Base-by-base conservation (phyloP, 2,113 vertebrate species). In the Brienomyrus longianalis region DNA sequence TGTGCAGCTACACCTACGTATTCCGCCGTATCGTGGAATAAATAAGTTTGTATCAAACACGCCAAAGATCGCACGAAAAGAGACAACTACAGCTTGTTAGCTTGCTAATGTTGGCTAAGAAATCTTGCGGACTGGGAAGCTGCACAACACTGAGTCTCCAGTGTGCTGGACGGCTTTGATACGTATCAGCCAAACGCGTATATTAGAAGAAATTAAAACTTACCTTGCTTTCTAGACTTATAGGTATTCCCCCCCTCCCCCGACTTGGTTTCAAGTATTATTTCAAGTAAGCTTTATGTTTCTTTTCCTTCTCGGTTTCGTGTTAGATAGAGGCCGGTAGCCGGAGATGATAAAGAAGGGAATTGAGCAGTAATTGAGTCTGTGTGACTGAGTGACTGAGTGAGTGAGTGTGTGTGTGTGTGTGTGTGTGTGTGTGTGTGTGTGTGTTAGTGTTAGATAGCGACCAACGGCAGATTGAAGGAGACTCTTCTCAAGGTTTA, bases 401-500 rank as follows among this genome's bases (percentile, higher is more conserved):
- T 95, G 92, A 95, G 94, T 93, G 91, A 54, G 92, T 87, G 90
- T 86, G 90, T 86, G 90, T 84, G 91, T 88, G 92, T 88, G 86
- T 93, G 91, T 66, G 92, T 87, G 90, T 86, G 91, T 86, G 90
- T 87, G 91, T 88, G 92, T 88, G 86, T 88, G 92, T 88, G 86
- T 56, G 70, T 88, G 88, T 86, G 90, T 89, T 87, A 93, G 95
- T 93, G 94, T 94, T 94, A 96, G 83, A 84, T 95, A 94, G 94
- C 94, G 95, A 96, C 96, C 96, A 96, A 95, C 96, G 95, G 97
- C 97, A 96, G 95, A 97, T 95, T 96, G 95, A 95, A 96, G 97
- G 96, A 96, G 96, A 96, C 96, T 97, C 96, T 96, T 96, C 97
- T 96, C 97, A 95, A 96, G 97, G 96, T 96, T 97, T 96, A 95